Base-by-base conservation (phyloP, 2,113 vertebrate genomes). In the Hydrochoerus hydrochaeris region DNA sequence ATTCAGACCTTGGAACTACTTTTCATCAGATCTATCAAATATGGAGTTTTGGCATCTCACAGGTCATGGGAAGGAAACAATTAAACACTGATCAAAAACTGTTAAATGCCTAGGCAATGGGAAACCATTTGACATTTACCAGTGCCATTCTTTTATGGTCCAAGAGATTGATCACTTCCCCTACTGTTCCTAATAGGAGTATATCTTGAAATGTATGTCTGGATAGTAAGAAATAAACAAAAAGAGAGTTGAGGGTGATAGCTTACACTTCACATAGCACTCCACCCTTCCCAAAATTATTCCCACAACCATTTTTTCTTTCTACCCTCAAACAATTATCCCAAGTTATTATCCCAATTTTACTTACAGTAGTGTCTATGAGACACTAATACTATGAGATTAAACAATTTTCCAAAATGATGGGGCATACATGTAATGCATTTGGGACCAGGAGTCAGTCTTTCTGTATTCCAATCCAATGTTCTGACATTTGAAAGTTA, bases 391-490 rank as follows among this genome's bases (percentile, higher is more conserved):
- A 62, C 44, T 35, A 57, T 20, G 41, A 94, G 3, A 88, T 41
- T 86, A 46, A 67, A 75, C 49, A 73, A 82, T 75, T 92, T 89
- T 95, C n/a, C 75, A 81, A 95, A 93, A 24, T 87, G 14, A 94
- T 85, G 14, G 67, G 41, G 22, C 32, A 60, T 95, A 35, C 28
- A 96, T 80, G 5, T n/a, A 60, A 92, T 41, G 92, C 30, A 75
- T 16, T 75, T 92, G 35, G 28, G 60, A 88, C 30, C 14, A 41
- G 13, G 44, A 84, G 12, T 85, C 62, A 41, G 5, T 60, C 32
- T 81, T 96, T 54, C 67, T 13, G 44, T 90, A 81, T 88, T 38
- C 46, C 41, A 88, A 32, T 35, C 65, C 92, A 90, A 54, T 82
- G 69, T 87, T 94, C 62, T 93, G 73, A 84, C 57, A 28, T 58